These are phyloP conservation scores for Porites lutea DNA, from an alignment of 64 coral and sea anemone species.

Conservation along the genomic window DNA sequence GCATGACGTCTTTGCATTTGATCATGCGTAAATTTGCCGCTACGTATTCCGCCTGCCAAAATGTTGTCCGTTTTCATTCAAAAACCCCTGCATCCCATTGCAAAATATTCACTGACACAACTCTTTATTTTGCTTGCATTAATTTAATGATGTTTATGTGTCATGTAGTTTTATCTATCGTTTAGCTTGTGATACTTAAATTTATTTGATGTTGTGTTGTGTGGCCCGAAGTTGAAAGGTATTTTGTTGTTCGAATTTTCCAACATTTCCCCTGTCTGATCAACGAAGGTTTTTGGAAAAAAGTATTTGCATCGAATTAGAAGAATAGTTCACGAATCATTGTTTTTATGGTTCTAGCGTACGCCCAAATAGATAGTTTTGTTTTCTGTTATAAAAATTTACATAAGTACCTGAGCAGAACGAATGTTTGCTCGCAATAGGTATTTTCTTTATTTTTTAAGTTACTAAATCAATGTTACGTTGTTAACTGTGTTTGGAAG, in stretches of 20 bases:
- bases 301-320: too few species aligned
- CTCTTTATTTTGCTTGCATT: neutral
- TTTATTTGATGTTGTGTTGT: neutral
- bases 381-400: neutral
- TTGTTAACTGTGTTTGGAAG: too few species aligned
- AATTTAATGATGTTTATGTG: neutral
- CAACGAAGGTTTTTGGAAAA: too few species aligned
- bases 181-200: neutral
- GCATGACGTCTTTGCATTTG: conserved; percentile 13
- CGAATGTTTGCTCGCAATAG: neutral
- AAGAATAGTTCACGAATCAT: neutral
- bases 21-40: conserved; percentile 7
- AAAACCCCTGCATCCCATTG: neutral
- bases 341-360: neutral
- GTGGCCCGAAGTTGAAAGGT: neutral
- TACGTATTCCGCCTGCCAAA: neutral
- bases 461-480: too few species aligned
- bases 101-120: neutral
- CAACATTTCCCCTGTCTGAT: too few species aligned
- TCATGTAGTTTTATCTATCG: neutral
- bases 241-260: neutral
- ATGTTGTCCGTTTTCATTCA: neutral
- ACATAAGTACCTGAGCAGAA: neutral
- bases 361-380: conserved; percentile 31
- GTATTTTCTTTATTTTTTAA: neutral